These are phyloP conservation scores for Atherix ibis DNA, from an alignment of 2,888 invertebrate genomes.

Conservation along the genomic window DNA sequence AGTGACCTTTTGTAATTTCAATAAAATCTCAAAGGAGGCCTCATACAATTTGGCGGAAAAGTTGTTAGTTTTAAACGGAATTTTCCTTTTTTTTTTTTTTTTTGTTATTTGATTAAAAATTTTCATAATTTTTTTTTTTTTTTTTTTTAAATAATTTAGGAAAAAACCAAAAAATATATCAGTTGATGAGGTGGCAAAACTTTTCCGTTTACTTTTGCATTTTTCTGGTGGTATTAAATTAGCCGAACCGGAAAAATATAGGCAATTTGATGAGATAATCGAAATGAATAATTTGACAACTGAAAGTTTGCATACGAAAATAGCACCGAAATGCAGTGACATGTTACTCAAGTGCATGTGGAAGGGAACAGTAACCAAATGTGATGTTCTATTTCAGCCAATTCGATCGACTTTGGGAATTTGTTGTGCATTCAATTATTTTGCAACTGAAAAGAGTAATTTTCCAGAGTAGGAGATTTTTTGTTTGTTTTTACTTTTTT, in stretches of 20 bases:
- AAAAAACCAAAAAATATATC: constrained; percentile 13
- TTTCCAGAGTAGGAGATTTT: not conserved
- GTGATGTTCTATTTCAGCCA: constrained; percentile 39
- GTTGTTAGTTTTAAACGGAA: constrained; percentile 23
- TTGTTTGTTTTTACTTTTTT: not conserved
- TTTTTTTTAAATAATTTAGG: too few species aligned
- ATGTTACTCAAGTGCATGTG: constrained; percentile 43
- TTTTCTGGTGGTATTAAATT: constrained; percentile 13
- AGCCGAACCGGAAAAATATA: constrained; percentile 13
- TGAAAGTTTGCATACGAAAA: constrained; percentile 14
- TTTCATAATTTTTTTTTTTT: not conserved
- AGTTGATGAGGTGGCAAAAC: constrained; percentile 17
- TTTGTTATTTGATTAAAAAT: not conserved
- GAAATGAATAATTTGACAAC: constrained; percentile 21
- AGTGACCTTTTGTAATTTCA: constrained; percentile 37
- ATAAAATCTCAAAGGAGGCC: constrained; percentile 33
- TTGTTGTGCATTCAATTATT: constrained; percentile 26
- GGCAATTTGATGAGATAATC: constrained; percentile 18
- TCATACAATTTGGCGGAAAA: constrained; percentile 21
- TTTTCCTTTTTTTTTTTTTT: not conserved
- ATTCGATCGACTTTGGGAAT: constrained; percentile 36
- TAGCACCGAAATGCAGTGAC: constrained; percentile 39
- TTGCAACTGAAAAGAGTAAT: constrained; percentile 2
- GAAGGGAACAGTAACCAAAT: constrained; percentile 41
- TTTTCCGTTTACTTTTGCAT: constrained; percentile 18